A percentile compares a stretch with the other conserved stretches of the same genome.
phyloP scores from a whole-genome alignment of 2,113 vertebrate species.

The Ptyas mucosa region DNA sequence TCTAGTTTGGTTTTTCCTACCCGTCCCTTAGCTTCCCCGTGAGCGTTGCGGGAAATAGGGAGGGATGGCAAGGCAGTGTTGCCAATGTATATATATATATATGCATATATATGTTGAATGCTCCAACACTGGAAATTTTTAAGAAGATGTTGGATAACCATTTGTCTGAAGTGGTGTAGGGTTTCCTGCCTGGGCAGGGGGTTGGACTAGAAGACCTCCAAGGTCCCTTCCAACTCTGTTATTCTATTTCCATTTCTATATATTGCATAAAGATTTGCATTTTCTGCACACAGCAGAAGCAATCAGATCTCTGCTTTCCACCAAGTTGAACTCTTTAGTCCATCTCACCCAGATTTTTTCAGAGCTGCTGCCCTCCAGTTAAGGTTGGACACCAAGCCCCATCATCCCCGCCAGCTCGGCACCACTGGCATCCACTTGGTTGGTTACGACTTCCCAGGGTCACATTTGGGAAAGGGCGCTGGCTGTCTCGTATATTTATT shows the following conservation, averaged over 20 bases:
- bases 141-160: no score
- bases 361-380: not conserved
- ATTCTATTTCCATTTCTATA: no score
- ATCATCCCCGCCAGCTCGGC: not conserved
- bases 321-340: not conserved
- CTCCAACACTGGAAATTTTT: no score
- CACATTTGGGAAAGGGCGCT: not conserved
- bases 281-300: no score
- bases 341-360: not conserved
- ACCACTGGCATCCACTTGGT: not conserved
- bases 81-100: no score
- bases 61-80: not conserved
- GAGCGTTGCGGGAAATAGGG: conserved; percentile 50
- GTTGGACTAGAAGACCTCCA: no score
- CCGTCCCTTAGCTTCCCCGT: conserved; percentile 1
- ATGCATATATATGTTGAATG: no score
- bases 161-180: no score
- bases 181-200: no score
- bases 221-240: no score
- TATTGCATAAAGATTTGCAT: no score
- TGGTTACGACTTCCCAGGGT: no score
- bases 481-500: not conserved
- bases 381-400: not conserved
- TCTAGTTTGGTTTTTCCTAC: conserved; percentile 15
- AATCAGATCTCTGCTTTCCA: not conserved